Evolutionary conservation across 1,140 invertebrate species (phyloP).

Genomic region (Triops cancriformis): DNA sequence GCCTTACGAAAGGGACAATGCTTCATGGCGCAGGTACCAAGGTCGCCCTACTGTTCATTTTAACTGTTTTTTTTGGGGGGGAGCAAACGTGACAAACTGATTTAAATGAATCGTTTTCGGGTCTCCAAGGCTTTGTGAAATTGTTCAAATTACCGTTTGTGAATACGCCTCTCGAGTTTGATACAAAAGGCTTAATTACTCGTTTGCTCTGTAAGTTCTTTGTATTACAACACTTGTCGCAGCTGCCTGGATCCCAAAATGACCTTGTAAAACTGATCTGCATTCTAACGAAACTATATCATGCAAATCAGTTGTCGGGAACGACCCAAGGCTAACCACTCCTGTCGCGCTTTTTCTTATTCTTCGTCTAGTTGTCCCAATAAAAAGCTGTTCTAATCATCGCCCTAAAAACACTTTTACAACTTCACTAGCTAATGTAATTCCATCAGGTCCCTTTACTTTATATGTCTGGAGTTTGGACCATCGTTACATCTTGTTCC

Average conservation of each 20-base stretch:
- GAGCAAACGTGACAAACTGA: not conserved
- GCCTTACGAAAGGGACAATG: not conserved
- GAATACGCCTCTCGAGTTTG: not conserved
- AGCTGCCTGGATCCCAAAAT: not conserved
- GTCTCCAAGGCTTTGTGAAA: not conserved
- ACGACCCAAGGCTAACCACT: not conserved
- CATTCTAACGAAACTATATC: not conserved
- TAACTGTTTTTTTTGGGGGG: too few relatives aligned
- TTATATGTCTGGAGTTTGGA: too few relatives aligned
- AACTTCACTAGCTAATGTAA: not conserved
- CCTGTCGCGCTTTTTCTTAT: not conserved
- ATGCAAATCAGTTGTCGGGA: not conserved
- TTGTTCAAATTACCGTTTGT: not conserved
- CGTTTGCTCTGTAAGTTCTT: not conserved
- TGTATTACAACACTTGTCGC: not conserved
- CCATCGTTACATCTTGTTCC: too few relatives aligned
- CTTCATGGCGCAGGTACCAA: not conserved
- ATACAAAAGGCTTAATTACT: not conserved
- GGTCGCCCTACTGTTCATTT: not conserved
- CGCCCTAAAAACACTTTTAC: not conserved
- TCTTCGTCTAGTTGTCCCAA: not conserved
- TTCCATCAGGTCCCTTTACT: too few relatives aligned
- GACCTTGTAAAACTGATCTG: not conserved
- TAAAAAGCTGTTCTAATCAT: not conserved
- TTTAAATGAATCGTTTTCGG: not conserved